These are phyloP conservation scores for Nephrotoma flavescens DNA, from an alignment of 2,888 invertebrate genomes.

Conservation along the genomic window DNA sequence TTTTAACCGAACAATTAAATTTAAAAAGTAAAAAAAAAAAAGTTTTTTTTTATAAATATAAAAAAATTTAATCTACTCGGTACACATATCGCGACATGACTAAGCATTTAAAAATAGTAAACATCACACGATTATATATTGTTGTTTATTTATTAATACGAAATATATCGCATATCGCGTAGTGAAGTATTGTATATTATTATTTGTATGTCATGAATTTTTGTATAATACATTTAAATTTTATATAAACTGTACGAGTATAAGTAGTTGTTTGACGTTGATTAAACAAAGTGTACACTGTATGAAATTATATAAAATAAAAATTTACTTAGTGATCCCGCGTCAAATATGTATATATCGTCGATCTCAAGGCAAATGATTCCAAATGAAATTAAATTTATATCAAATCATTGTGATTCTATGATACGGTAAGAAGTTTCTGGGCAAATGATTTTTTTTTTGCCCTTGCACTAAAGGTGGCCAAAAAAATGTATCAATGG, in stretches of 20 bases:
- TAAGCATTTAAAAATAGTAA: slow-evolving; percentile 34
- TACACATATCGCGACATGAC: slow-evolving; percentile 21
- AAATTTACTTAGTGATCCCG: neutral
- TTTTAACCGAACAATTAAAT: neutral
- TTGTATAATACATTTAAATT: neutral
- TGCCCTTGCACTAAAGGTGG: too few species aligned
- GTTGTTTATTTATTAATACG: slow-evolving; percentile 4
- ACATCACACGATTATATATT: slow-evolving; percentile 15
- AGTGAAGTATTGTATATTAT: neutral
- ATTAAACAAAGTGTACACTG: neutral
- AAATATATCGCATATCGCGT: slow-evolving; percentile 1
- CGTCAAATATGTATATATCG: neutral
- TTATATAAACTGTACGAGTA: neutral
- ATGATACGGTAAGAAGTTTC: too few species aligned
- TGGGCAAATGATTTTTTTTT: too few species aligned
- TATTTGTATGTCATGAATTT: slow-evolving; percentile 4
- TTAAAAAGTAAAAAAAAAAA: neutral
- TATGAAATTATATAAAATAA: neutral
- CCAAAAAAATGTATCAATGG: too few species aligned
- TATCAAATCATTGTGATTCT: too few species aligned
- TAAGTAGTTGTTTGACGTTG: neutral
- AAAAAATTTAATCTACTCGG: slow-evolving; percentile 8
- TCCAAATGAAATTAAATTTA: too few species aligned
- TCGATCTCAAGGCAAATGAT: too few species aligned
- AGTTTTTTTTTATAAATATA: neutral